phyloP scores from a whole-genome alignment of 1,140 invertebrate genomes.

The Archivesica marissinica region DNA sequence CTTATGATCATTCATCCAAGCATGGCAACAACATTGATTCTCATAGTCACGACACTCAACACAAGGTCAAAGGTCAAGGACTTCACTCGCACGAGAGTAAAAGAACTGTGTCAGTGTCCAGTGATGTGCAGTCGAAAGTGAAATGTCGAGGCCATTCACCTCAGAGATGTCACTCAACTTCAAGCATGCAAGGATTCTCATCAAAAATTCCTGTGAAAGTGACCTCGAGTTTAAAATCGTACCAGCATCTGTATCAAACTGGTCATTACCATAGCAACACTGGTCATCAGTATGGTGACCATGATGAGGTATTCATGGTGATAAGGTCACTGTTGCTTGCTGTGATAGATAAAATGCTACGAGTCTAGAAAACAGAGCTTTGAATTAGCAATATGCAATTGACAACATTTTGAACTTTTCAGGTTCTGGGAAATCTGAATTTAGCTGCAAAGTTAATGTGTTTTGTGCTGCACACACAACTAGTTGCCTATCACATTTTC shows the following conservation, averaged over 20 bases:
- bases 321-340: slow-evolving; percentile 57
- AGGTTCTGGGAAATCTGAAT: background rate
- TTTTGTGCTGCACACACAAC: background rate
- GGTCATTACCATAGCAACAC: slow-evolving; percentile 19
- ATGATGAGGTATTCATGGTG: slow-evolving; percentile 59
- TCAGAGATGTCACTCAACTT: slow-evolving; percentile 9
- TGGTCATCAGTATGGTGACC: slow-evolving; percentile 47
- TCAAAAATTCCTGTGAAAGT: slow-evolving; percentile 62
- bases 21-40: background rate
- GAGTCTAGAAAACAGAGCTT: background rate
- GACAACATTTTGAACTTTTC: background rate
- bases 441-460: background rate
- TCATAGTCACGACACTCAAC: background rate
- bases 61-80: slow-evolving; percentile 43
- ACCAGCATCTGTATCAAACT: slow-evolving; percentile 48
- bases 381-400: background rate
- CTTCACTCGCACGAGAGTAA: background rate
- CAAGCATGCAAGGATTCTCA: background rate
- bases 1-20: slow-evolving; percentile 1
- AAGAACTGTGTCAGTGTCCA: slow-evolving; percentile 5
- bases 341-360: slow-evolving; percentile 50
- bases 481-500: background rate
- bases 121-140: background rate
- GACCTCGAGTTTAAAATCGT: slow-evolving; percentile 57
- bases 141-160: background rate